Percentiles rank a stretch among this genome's conserved stretches.
phyloP scores from a whole-genome alignment of 2,797 vertebrate species.

The Synaphobranchus kaupii region DNA sequence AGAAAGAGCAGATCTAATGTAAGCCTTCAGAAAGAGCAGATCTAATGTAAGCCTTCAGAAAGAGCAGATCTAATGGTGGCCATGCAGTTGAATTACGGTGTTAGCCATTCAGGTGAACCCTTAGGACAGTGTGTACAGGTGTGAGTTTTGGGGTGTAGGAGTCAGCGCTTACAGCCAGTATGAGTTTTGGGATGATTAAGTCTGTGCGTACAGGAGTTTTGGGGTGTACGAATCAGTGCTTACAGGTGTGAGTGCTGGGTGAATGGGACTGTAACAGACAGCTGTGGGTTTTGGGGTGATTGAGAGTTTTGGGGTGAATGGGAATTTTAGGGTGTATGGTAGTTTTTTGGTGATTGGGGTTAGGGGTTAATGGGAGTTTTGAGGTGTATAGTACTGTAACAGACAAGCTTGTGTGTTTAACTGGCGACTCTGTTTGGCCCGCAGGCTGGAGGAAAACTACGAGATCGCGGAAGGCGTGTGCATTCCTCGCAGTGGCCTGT shows the following conservation, averaged over 20 bases:
- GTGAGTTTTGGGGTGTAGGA: background rate
- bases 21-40: too few species aligned
- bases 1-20: too few species aligned
- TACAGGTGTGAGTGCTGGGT: background rate
- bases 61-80: too few species aligned
- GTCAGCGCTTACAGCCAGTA: background rate
- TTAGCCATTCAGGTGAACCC: background rate
- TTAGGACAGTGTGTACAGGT: background rate
- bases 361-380: background rate
- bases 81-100: background rate
- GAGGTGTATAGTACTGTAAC: too few species aligned
- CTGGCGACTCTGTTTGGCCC: conserved; percentile 34
- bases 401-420: too few species aligned
- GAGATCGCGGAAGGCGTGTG: conserved; percentile 98
- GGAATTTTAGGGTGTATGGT: background rate
- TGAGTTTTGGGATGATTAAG: background rate
- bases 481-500: conserved; percentile 95
- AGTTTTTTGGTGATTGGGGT: background rate
- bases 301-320: background rate
- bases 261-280: background rate
- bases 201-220: too few species aligned
- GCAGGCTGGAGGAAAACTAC: conserved; percentile 98
- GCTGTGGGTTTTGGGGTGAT: too few species aligned
- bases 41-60: too few species aligned
- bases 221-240: background rate